Evolutionary conservation across 2,797 vertebrate species (phyloP), one percentile per base, ranked within the genome.

Genomic region (Amblyraja radiata): DNA sequence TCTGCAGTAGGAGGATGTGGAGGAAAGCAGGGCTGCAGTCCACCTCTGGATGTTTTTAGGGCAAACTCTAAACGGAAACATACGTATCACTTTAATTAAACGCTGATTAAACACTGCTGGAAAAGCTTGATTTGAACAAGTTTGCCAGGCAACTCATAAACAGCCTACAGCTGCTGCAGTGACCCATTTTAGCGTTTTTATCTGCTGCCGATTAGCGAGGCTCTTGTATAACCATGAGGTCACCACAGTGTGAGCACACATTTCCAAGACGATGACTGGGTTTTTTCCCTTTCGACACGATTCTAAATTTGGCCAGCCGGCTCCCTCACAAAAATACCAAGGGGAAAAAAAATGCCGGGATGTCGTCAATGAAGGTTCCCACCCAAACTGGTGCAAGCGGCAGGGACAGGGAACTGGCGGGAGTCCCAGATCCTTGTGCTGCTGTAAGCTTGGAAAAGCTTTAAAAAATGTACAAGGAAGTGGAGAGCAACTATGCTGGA

Each of bases 361-460:
- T 92, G 65, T 92, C 90, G 90, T 92, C 90, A 92, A 76, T 92
- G 90, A 92, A 92, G 28, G 36, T 76, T 92, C 90, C 90, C 90
- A 92, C 90, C 90, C 90, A 76, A 71, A 74, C 68, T 92, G 39
- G 36, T 13, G 46, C 23, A 6, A 71, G 68, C 46, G 58, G 54
- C 54, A 54, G 71, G 90, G 90, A 92, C 10, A 54, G 90, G 73
- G 90, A 76, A 76, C 73, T 92, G 90, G 90, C 90, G 6, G 25
- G 25, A 74, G 5, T 92, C 90, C 90, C 90, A 58, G 90, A 92
- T 39, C 58, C 73, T 92, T 92, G 76, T 11, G 25, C n/a, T 88
- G 61, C 3, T 21, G 63, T 63, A 36, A 16, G 0, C n/a, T 63
- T 36, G 63, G 84, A 88, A 88, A 88, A 63, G 83, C 58, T 86